Evolutionary conservation across 2,797 vertebrate species (phyloP), one percentile per base, ranked within the genome.

Genomic region (Anolis apletophallus): DNA sequence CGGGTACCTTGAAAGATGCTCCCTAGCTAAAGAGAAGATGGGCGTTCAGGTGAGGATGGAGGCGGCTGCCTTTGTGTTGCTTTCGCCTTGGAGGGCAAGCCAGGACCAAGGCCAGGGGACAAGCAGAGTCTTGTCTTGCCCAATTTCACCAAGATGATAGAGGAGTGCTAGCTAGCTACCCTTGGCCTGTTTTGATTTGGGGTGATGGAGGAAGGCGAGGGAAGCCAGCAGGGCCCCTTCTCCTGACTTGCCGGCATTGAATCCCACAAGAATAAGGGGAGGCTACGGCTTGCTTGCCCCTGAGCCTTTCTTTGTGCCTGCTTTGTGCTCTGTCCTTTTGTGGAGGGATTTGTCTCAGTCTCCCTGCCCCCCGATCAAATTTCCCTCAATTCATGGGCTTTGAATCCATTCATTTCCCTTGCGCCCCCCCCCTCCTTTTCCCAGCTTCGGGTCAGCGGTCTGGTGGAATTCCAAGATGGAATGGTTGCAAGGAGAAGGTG

Each of bases 41-140:
- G 57, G 8, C 1, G 68, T 34, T 34, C 88, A 91, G 93, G 93
- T 94, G 88, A 91, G 91, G 14, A 59, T 3, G 29, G n/a, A 23
- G 77, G 34, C 26, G 11, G 61, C 11, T 12, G 12, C 3, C 61
- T 64, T 64, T 64, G 61, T 46, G 46, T 46, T 46, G 46, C 57
- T 23, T 46, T 21, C 14, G 11, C 19, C 34, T 71, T 16, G 10
- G n/a, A 40, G 34, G 19, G 77, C 10, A 80, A 40, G 16, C 64
- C n/a, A 6, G 54, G 32, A 21, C 12, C 36, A 14, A 9, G 34
- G 54, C 57, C 14, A 29, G 6, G 34, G 61, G 52, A 16, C 19
- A 34, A 52, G 54, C 55, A 17, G 59, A 21, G 73, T 61, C 55
- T n/a, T 80, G 16, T n/a, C 50, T 11, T 34, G 77, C 57, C 78